These are phyloP conservation scores for Drosophila pandora DNA, from an alignment of 1,140 invertebrate species.

Conservation along the genomic window DNA sequence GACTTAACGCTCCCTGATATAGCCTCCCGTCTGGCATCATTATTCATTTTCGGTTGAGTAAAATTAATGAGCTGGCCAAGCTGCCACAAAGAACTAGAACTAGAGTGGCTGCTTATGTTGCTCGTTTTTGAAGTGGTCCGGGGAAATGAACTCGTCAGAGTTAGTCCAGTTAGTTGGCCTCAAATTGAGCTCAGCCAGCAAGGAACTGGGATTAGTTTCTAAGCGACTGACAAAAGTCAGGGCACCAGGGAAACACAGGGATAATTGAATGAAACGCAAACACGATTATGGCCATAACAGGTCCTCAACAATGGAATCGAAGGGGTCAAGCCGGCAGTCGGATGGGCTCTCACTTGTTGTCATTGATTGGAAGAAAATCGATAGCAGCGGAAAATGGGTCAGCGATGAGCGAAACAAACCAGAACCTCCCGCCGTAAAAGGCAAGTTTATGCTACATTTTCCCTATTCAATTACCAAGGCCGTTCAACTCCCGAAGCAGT, in stretches of 20 bases:
- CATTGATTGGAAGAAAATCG: constrained; percentile 41
- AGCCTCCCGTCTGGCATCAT: constrained; percentile 7
- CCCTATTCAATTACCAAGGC: constrained; percentile 23
- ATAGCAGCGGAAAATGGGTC: constrained; percentile 29
- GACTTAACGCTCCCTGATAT: constrained; percentile 16
- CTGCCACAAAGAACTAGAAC: constrained; percentile 8
- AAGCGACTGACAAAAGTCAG: neutral
- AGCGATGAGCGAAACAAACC: constrained; percentile 23
- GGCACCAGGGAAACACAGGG: neutral
- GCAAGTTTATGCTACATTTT: constrained; percentile 21
- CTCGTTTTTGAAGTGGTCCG: constrained; percentile 27
- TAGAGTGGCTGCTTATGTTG: constrained; percentile 22
- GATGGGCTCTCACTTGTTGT: constrained; percentile 22
- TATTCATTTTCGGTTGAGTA: constrained; percentile 45
- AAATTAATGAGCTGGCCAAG: constrained; percentile 42
- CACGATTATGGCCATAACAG: constrained; percentile 21
- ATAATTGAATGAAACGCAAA: constrained; percentile 19
- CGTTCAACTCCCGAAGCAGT: constrained; percentile 26
- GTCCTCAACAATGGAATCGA: constrained; percentile 2
- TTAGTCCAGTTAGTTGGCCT: constrained; percentile 29
- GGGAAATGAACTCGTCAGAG: constrained; percentile 11
- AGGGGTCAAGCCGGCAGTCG: constrained; percentile 21
- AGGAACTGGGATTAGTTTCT: constrained; percentile 1
- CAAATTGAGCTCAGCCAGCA: constrained; percentile 20
- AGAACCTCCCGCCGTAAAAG: constrained; percentile 20